Conservation (phyloP, 1,140 invertebrate genomes). For the Drosophila rufa region DNA sequence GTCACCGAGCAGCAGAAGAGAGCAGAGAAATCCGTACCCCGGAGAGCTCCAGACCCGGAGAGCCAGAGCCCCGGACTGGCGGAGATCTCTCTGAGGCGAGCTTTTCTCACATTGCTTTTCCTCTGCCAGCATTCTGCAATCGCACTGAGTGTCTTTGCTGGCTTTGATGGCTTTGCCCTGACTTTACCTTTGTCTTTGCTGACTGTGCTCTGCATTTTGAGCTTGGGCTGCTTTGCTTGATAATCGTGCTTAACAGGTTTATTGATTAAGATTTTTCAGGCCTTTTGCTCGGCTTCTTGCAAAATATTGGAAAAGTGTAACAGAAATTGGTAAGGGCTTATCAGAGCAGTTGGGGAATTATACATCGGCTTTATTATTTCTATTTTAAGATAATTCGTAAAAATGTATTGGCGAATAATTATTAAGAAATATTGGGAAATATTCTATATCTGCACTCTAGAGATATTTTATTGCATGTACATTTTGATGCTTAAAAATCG, state of each 20-base stretch:
- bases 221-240: slow-evolving; percentile 17
- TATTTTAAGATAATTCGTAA: neutral
- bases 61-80: neutral
- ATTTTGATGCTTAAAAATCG: too few relatives aligned
- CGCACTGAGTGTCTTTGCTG: slow-evolving; percentile 35
- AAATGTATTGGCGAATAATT: too few relatives aligned
- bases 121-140: slow-evolving; percentile 64
- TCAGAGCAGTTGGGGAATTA: slow-evolving; percentile 6
- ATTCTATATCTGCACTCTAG: neutral
- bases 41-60: slow-evolving; percentile 7
- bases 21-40: slow-evolving; percentile 11
- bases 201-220: slow-evolving; percentile 39
- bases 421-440: too few relatives aligned
- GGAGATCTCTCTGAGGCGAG: slow-evolving; percentile 19
- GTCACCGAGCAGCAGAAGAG: slow-evolving; percentile 11
- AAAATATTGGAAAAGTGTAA: slow-evolving; percentile 58
- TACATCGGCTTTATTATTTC: too few relatives aligned
- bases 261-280: slow-evolving; percentile 58
- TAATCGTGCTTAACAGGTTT: slow-evolving; percentile 72
- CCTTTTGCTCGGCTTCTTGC: slow-evolving; percentile 55
- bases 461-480: neutral
- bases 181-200: slow-evolving; percentile 16
- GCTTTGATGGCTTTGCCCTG: slow-evolving; percentile 18
- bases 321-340: slow-evolving; percentile 25
- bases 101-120: slow-evolving; percentile 55